These are phyloP conservation scores for Melierax canorus DNA, from an alignment of 2,113 vertebrate species.

Conservation along the genomic window DNA sequence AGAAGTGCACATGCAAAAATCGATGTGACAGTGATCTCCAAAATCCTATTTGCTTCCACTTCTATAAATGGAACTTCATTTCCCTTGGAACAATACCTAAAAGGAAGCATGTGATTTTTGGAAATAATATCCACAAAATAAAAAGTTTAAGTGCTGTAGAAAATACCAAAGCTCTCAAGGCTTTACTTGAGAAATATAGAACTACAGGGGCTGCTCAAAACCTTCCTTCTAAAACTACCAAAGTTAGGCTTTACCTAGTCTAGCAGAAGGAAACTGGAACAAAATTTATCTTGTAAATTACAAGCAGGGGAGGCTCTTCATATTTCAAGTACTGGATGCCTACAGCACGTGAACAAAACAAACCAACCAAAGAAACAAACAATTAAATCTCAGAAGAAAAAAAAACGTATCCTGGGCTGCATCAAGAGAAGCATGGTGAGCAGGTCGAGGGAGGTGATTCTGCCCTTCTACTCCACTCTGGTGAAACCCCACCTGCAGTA, in stretches of 20 bases:
- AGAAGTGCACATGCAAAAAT: background rate
- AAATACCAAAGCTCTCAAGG: background rate
- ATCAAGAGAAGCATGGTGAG: too few relatives aligned
- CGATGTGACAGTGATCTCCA: background rate
- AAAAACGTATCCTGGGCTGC: too few relatives aligned
- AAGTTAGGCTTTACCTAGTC: background rate
- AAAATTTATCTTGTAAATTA: background rate
- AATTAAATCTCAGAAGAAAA: background rate
- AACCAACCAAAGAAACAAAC: background rate
- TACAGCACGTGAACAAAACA: background rate
- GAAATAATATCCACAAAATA: background rate
- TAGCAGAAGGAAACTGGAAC: background rate
- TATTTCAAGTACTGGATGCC: background rate
- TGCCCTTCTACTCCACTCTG: too few relatives aligned
- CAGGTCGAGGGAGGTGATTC: too few relatives aligned
- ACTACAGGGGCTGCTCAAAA: background rate
- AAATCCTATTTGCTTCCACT: background rate
- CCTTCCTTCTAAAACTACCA: background rate
- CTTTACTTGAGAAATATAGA: background rate
- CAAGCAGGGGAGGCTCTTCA: background rate
- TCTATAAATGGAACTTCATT: background rate
- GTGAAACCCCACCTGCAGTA: too few relatives aligned
- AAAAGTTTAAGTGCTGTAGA: background rate
- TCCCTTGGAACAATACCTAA: background rate
- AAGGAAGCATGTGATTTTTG: background rate